Base-by-base conservation (phyloP, 2,888 invertebrate species). In the Parnassius apollo region DNA sequence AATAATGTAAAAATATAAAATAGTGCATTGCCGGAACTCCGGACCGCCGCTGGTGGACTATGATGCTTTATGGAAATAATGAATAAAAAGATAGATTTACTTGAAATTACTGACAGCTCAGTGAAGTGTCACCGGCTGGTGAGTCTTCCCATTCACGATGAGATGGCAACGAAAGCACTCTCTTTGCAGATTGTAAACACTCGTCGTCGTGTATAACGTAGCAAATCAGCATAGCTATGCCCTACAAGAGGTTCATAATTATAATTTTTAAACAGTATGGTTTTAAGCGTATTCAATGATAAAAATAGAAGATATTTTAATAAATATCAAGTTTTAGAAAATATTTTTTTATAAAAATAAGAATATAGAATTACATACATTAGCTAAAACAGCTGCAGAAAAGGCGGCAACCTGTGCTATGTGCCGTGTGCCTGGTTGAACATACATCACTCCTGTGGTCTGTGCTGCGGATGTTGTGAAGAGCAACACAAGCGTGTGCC, bases 191-290 rank as follows among this genome's bases (percentile, higher is more conserved):
- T n/a, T 84, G 86, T 51, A 92, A 76, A 67, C 92, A 89, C 79
- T 81, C 93, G 73, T 94, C 94, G 68, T 94, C 93, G 59, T 92
- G 90, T 22, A 94, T 75, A 59, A 94, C 91, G 81, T 94, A 94
- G 76, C 93, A 94, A 13, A 93, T 80, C 65, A 94, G 75, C 78
- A 94, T 92, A 4, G 93, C 88, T 50, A 93, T 70, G 18, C 94
- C 94, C 94, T 94, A 82, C 35, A 35, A 35, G 35, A 35, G 35
- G 35, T 35, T 35, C 1, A 35, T 35, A 35, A 35, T 25, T 3
- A 2, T 4, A 25, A 25, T 4, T 4, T 4, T 35, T 35, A 35
- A 35, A 35, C 35, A 35, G 4, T 7, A 7, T 4, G 7, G 18
- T 18, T 18, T 18, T 18, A 18, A 18, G 18, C 18, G 18, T 18